Percentiles rank a stretch among this genome's conserved stretches.
These are phyloP conservation scores for Mastomys natalensis DNA, from an alignment of 2,113 vertebrate genomes.

Conservation along the genomic window DNA sequence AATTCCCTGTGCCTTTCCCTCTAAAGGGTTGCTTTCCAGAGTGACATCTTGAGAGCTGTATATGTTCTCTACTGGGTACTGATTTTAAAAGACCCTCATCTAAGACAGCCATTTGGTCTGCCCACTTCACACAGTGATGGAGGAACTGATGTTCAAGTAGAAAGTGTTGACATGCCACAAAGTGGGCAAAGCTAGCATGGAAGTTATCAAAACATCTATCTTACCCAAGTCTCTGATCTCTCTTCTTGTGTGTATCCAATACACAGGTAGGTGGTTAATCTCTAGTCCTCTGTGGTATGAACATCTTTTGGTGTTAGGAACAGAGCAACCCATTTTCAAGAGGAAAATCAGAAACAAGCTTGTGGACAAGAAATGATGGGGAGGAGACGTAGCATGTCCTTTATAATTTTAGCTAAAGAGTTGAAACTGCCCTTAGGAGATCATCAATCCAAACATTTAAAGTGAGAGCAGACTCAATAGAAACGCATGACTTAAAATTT, in stretches of 20 bases:
- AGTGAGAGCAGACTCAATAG: not conserved
- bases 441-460: not conserved
- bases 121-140: not conserved
- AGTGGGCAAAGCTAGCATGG: not conserved
- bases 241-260: accelerated
- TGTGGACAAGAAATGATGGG: not conserved
- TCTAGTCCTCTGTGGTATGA: not conserved
- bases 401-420: not conserved
- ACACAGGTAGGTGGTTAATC: not conserved
- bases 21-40: not conserved
- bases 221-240: not conserved
- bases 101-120: conserved; percentile 1
- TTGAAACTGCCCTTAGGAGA: not conserved
- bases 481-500: not conserved
- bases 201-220: not conserved
- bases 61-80: conserved; percentile 32
- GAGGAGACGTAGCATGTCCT: accelerated
- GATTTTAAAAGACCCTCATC: conserved; percentile 3
- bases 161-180: not conserved
- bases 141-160: not conserved
- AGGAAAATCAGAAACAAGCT: not conserved
- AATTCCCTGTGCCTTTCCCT: not conserved
- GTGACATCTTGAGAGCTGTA: not conserved
- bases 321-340: not conserved
- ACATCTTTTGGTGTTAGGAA: not conserved